These are phyloP conservation scores for Willisornis vidua DNA, from an alignment of 2,113 vertebrate species.

Conservation along the genomic window DNA sequence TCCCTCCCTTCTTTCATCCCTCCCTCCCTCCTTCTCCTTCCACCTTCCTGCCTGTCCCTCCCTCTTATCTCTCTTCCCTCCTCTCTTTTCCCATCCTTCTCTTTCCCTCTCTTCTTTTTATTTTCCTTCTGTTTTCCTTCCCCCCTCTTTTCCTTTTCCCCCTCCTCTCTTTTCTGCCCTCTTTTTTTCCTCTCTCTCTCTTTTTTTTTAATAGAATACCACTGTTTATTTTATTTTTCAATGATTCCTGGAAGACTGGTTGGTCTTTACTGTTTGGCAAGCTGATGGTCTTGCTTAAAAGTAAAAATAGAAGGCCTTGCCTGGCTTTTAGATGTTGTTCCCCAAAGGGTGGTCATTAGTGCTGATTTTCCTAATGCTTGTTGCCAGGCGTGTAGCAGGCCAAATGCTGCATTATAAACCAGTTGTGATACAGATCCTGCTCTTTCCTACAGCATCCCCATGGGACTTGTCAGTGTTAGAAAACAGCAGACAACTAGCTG, in stretches of 20 bases:
- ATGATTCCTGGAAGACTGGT: background rate
- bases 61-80: background rate
- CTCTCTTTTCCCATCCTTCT: background rate
- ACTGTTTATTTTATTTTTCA: background rate
- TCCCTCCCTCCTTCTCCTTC: background rate
- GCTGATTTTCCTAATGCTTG: background rate
- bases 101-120: background rate
- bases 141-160: background rate
- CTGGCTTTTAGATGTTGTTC: background rate
- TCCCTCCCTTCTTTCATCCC: no score
- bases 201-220: background rate
- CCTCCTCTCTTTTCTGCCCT: background rate
- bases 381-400: background rate
- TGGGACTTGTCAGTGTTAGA: background rate
- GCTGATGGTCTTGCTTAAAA: background rate
- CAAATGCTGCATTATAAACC: background rate
- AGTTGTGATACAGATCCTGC: background rate
- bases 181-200: fast-evolving
- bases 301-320: background rate
- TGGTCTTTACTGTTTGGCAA: background rate
- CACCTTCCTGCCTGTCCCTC: background rate
- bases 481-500: background rate
- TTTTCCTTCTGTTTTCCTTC: no score
- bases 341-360: background rate
- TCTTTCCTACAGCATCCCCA: background rate